These are phyloP conservation scores for Phasianus colchicus DNA, from an alignment of 2,113 vertebrate genomes.

Conservation along the genomic window DNA sequence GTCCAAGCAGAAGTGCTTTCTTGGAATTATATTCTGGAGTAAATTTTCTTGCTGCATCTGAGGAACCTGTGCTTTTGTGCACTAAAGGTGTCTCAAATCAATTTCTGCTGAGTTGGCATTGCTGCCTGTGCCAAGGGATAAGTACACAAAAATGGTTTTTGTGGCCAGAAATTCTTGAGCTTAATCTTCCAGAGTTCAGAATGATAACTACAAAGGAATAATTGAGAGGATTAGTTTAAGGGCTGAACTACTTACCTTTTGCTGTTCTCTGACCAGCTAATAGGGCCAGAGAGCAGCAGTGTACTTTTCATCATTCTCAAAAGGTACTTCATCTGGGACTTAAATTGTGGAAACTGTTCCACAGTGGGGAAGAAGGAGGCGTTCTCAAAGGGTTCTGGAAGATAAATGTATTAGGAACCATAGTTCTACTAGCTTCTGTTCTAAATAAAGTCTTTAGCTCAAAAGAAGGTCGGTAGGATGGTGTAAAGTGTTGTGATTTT, in stretches of 20 bases:
- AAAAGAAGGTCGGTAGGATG: not conserved
- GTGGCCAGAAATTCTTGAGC: conserved; percentile 18
- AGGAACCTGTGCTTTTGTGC: not conserved
- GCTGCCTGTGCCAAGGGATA: not conserved
- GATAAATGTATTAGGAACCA: not conserved
- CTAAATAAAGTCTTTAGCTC: not conserved
- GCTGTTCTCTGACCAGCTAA: not conserved
- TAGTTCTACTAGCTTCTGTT: not conserved
- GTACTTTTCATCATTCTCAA: not conserved
- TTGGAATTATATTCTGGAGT: not conserved
- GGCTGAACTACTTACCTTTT: not conserved
- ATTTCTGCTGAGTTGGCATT: not conserved
- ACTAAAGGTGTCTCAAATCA: not conserved
- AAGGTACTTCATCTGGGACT: not conserved
- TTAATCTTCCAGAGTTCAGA: not conserved
- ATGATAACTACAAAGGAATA: not conserved
- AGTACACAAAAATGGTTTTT: not conserved
- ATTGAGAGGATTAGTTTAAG: conserved; percentile 6
- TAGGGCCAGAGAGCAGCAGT: not conserved
- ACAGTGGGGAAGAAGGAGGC: not conserved
- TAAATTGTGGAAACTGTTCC: not conserved
- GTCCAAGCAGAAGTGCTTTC: not conserved
- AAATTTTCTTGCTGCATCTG: not conserved
- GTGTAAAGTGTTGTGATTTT: not conserved
- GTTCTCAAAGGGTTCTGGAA: not conserved